Evolutionary conservation across 2,113 vertebrate species (phyloP).

Genomic region (Verasper variegatus): DNA sequence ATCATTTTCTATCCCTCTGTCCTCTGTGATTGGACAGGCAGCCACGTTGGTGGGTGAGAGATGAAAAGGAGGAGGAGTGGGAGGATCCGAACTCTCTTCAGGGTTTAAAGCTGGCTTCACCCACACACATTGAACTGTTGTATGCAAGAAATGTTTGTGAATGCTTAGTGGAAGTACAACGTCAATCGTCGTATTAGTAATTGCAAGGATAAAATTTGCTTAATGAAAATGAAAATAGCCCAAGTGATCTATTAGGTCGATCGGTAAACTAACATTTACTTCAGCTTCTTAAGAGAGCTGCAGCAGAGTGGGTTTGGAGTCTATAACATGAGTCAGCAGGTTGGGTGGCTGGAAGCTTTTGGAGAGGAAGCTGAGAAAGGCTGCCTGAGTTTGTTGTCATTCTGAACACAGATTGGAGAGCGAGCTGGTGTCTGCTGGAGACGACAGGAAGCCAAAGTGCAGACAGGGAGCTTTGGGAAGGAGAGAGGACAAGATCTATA

Average conservation of each 20-base stretch:
- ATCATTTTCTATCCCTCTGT: slow-evolving; percentile 54
- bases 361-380: slow-evolving; percentile 62
- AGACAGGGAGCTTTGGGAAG: slow-evolving; percentile 52
- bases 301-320: slow-evolving; percentile 52
- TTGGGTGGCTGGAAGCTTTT: slow-evolving; percentile 58
- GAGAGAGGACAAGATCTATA: slow-evolving; percentile 57
- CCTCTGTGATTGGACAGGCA: slow-evolving; percentile 60
- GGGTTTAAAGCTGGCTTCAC: slow-evolving; percentile 67
- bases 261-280: background rate
- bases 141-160: slow-evolving; percentile 48
- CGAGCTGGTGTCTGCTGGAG: slow-evolving; percentile 67
- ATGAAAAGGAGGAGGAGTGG: slow-evolving; percentile 65
- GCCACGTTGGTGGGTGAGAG: slow-evolving; percentile 69
- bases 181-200: slow-evolving; percentile 11
- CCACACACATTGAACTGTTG: slow-evolving; percentile 61
- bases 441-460: slow-evolving; percentile 65
- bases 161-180: slow-evolving; percentile 35
- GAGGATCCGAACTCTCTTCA: slow-evolving; percentile 63
- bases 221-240: background rate
- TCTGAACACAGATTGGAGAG: slow-evolving; percentile 74
- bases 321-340: slow-evolving; percentile 61
- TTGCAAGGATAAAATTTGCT: slow-evolving; percentile 12
- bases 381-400: slow-evolving; percentile 75
- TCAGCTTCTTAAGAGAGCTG: background rate
- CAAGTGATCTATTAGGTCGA: background rate